A percentile compares a stretch with the other conserved stretches of the same genome.
Conservation (phyloP, 2,888 invertebrate genomes). For the Macaria liturata region DNA sequence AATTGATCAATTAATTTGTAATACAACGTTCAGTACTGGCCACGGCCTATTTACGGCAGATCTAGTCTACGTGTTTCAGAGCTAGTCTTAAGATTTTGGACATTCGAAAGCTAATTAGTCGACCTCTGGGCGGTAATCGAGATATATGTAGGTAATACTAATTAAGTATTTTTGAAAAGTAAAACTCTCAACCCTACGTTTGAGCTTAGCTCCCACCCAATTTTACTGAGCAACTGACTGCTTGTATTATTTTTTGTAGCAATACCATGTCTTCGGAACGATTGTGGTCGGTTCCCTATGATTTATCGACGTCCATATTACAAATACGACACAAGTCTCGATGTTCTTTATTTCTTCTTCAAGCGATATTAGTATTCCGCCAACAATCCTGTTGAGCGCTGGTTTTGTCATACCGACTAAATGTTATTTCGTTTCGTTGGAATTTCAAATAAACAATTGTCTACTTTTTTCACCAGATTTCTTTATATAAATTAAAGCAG, state of each 20-base stretch:
- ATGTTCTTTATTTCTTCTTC: slow-evolving; percentile 82
- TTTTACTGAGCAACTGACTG: slow-evolving; percentile 76
- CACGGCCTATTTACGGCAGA: too few species aligned
- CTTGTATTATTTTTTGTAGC: slow-evolving; percentile 79
- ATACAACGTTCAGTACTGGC: too few species aligned
- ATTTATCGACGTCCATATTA: slow-evolving; percentile 82
- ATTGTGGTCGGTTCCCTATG: slow-evolving; percentile 81
- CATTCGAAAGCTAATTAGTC: too few species aligned
- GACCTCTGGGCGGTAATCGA: too few species aligned
- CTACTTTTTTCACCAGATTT: slow-evolving; percentile 57
- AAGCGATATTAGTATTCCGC: slow-evolving; percentile 81
- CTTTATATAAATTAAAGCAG: slow-evolving; percentile 73
- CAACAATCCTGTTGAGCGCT: slow-evolving; percentile 75
- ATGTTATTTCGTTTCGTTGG: slow-evolving; percentile 82
- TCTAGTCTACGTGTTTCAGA: too few species aligned
- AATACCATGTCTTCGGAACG: slow-evolving; percentile 82
- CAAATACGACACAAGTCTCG: slow-evolving; percentile 82
- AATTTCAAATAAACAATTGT: slow-evolving; percentile 81
- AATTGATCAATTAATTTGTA: too few species aligned
- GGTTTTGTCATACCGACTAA: slow-evolving; percentile 82
- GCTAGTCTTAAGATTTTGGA: too few species aligned
- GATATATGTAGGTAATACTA: too few species aligned
- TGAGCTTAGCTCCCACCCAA: slow-evolving; percentile 73
- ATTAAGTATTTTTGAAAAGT: too few species aligned
- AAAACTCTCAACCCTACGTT: slow-evolving; percentile 52